Base-by-base conservation (phyloP, 2,113 vertebrate species). In the Aix galericulata region DNA sequence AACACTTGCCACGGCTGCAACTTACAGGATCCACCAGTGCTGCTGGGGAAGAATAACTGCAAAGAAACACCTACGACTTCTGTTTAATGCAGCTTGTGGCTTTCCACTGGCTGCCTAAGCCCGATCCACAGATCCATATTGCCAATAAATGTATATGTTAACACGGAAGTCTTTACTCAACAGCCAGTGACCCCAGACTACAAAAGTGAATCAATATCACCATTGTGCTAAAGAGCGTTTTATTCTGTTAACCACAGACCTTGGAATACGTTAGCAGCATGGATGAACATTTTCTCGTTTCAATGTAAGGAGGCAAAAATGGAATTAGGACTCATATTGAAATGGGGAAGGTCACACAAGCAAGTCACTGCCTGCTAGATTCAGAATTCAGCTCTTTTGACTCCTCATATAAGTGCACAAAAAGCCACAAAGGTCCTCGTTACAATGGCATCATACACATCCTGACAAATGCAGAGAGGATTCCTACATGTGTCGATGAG, bases 401-500 rank as follows among this genome's bases (percentile, higher is more conserved):
- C 44, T 80, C 42, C 34, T 63, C 53, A 66, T 1, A 1, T 5
- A 56, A 69, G 31, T 7, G 29, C 44, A 79, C 42, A 60, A 80
- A 8, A 11, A 13, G 15, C 40, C 63, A 67, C 40, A 64, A 46
- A 72, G 26, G 34, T 36, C 36, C 9, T 2, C 1, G 15, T 50
- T 52, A 48, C 55, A 69, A 53, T 3, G 7, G 34, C 7, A 40
- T 38, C 34, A 23, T 27, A 29, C 40, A 62, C 26, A 60, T 58
- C 40, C 20, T 4, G 1, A 53, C 31, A 17, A 0, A 2, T 3
- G 36, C 29, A 50, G 46, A 84, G 56, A 73, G 22, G 46, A 66
- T 81, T 80, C 40, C 34, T 56, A 2, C 9, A 26, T 60, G 3
- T 6, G 63, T 27, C 25, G 0, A 0, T 9, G 32, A 73, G 15